Percentiles rank a stretch among this genome's conserved stretches.
These are phyloP conservation scores for Gulo gulo DNA, from an alignment of 2,113 vertebrate species.

Conservation along the genomic window DNA sequence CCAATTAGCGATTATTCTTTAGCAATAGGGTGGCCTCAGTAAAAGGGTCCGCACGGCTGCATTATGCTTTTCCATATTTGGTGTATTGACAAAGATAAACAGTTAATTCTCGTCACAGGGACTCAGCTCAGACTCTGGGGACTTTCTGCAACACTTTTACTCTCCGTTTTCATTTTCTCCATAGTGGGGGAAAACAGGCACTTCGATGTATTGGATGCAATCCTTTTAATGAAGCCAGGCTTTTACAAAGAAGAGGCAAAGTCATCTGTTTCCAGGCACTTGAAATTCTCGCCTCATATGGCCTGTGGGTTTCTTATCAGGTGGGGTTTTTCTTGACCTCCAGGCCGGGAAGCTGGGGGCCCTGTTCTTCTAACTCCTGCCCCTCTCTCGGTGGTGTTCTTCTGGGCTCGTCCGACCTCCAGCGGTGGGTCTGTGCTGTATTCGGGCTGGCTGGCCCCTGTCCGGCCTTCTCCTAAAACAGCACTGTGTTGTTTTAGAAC, in stretches of 20 bases:
- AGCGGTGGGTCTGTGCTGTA: background rate
- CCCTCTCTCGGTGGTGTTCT: background rate
- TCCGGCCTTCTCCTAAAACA: background rate
- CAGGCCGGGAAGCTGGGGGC: background rate
- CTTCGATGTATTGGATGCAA: background rate
- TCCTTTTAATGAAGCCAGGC: constrained; percentile 66
- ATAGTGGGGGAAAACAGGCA: background rate
- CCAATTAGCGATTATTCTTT: constrained; percentile 47
- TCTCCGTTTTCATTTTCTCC: constrained; percentile 4
- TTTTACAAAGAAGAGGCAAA: constrained; percentile 45
- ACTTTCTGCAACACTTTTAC: background rate
- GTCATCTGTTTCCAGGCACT: background rate
- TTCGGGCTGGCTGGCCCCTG: background rate
- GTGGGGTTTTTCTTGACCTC: background rate
- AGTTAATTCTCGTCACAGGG: background rate
- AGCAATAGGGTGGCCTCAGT: background rate
- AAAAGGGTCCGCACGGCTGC: background rate
- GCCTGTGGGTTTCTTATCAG: background rate
- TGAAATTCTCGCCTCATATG: background rate
- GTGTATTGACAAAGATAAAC: constrained; percentile 46
- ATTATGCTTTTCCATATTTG: background rate
- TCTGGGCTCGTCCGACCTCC: background rate
- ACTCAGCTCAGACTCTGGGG: background rate
- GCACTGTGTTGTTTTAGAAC: no score
- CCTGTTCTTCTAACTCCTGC: background rate